Evolutionary conservation across 2,113 vertebrate species (phyloP).

Genomic region (Cricetomys ansorgei): DNA sequence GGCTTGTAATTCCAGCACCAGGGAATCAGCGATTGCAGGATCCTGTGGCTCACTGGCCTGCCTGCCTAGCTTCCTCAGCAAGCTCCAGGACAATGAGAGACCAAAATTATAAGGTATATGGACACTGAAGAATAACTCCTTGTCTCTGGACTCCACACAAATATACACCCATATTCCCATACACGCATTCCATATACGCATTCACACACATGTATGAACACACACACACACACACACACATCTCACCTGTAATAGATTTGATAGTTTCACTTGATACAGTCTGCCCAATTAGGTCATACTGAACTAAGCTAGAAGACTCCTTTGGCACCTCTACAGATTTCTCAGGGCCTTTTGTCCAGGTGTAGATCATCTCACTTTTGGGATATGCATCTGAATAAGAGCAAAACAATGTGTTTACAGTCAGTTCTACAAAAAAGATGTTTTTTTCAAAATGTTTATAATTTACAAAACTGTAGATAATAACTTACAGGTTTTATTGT

Average conservation of each 20-base stretch:
- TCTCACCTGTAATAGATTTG: conserved; percentile 98
- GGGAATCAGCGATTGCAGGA: not conserved
- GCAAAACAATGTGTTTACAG: conserved; percentile 8
- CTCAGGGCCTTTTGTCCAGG: conserved; percentile 98
- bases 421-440: not conserved
- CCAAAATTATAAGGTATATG: not conserved
- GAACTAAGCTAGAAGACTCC: conserved; percentile 98
- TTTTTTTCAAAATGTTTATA: not conserved
- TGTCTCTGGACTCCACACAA: too few relatives aligned
- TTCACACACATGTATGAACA: not conserved
- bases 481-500: conserved; percentile 21
- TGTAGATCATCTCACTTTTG: conserved; percentile 99
- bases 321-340: conserved; percentile 98
- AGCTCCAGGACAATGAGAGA: not conserved
- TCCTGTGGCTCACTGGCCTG: not conserved
- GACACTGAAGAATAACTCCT: too few relatives aligned
- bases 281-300: conserved; percentile 98
- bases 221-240: too few relatives aligned
- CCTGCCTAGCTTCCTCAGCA: not conserved
- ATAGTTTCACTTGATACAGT: conserved; percentile 97
- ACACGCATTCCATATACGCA: not conserved
- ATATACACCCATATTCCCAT: not conserved
- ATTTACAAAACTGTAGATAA: not conserved
- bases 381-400: conserved; percentile 96
- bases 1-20: not conserved